Conservation (phyloP, 2,113 vertebrate genomes). For the Phaetusa simplex region DNA sequence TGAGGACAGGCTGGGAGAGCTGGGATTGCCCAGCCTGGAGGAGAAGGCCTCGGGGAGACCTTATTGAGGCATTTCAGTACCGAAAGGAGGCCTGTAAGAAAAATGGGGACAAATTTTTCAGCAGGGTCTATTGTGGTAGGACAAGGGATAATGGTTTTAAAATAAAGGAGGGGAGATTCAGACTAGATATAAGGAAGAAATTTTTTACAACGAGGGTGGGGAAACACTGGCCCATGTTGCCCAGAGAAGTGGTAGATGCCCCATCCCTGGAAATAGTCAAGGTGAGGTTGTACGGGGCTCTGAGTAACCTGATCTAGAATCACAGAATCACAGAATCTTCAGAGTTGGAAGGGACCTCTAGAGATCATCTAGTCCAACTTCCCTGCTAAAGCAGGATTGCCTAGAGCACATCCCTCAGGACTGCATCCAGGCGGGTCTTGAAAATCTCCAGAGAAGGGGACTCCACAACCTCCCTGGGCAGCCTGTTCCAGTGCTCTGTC, state of each 20-base stretch:
- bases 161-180: background rate
- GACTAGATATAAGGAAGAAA: background rate
- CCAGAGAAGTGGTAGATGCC: background rate
- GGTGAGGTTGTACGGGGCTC: background rate
- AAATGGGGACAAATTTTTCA: fast-evolving
- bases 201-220: too few relatives aligned
- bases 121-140: fast-evolving
- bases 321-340: too few relatives aligned
- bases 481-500: too few relatives aligned
- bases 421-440: too few relatives aligned
- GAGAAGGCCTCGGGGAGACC: background rate
- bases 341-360: too few relatives aligned
- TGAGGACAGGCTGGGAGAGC: background rate
- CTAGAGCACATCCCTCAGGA: too few relatives aligned
- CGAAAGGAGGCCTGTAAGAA: background rate
- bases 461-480: too few relatives aligned
- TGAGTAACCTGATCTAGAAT: too few relatives aligned
- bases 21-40: background rate
- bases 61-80: background rate
- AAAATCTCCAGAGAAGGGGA: too few relatives aligned
- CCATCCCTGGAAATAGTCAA: too few relatives aligned
- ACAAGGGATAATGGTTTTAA: background rate
- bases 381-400: too few relatives aligned
- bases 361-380: too few relatives aligned
- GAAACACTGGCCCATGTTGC: background rate